A percentile compares a stretch with the other conserved stretches of the same genome.
These are phyloP conservation scores for Tridacna crocea DNA, from an alignment of 2,888 invertebrate species.

Conservation along the genomic window DNA sequence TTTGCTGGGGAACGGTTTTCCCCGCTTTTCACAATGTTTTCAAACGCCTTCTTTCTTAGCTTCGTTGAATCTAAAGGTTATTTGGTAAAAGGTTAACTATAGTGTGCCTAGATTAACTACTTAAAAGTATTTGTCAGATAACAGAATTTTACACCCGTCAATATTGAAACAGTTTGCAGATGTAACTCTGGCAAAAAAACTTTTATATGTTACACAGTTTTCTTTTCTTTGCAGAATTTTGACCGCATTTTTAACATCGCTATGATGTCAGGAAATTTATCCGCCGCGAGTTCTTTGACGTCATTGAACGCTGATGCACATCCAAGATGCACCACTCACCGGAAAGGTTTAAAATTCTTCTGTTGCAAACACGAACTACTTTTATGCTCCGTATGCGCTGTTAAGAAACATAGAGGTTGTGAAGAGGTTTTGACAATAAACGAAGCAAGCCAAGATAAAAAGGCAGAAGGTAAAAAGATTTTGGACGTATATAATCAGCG, in stretches of 20 bases:
- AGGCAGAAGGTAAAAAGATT: conserved; percentile 49
- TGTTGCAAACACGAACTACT: conserved; percentile 57
- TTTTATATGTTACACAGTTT: not conserved
- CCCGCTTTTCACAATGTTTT: no score
- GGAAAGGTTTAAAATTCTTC: conserved; percentile 61
- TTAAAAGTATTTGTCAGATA: no score
- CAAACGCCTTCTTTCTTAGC: no score
- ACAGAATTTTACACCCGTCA: no score
- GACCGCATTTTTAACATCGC: not conserved
- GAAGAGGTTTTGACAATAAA: conserved; percentile 57
- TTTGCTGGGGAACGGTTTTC: no score
- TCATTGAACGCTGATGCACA: conserved; percentile 55
- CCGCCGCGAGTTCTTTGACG: conserved; percentile 36
- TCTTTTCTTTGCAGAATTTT: not conserved
- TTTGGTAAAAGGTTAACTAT: no score
- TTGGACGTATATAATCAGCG: conserved; percentile 45
- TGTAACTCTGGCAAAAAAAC: no score
- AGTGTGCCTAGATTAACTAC: no score
- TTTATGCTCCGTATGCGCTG: conserved; percentile 62
- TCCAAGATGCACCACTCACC: conserved; percentile 58
- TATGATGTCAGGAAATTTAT: conserved; percentile 26
- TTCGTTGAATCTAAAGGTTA: no score
- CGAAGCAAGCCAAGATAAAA: conserved; percentile 58
- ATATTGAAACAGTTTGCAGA: no score
- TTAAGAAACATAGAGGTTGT: conserved; percentile 56